Base-by-base conservation (phyloP, 2,888 invertebrate genomes). In the Liposcelis brunnea region DNA sequence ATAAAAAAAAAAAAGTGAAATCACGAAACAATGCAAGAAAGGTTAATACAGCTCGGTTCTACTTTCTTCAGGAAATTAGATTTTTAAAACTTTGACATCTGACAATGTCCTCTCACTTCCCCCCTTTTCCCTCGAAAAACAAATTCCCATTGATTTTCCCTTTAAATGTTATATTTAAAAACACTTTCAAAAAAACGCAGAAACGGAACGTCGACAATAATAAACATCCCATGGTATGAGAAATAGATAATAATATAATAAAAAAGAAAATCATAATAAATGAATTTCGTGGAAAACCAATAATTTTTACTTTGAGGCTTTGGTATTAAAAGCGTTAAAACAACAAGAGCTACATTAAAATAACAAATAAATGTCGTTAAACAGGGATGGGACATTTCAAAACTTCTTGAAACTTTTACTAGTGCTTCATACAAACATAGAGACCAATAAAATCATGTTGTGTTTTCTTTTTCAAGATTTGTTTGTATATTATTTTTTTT, bases 401-500 rank as follows among this genome's bases (percentile, higher is more conserved):
- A 11, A 18, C 40, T 40, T 40, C 40, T 40, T 40, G 40, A 40
- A 40, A 40, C 40, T 40, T 40, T 40, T 40, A 40, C 40, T 40
- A 40, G 40, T 40, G 40, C 6, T 40, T 19, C 40, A 19, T 16
- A 40, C 40, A 40, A 40, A 40, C 40, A 40, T 40, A 40, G 12
- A 19, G 40, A 14, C 21, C 40, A 16, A 40, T 40, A 40, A 40
- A 40, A 40, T 40, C 19, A 16, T 40, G 35, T 35, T 35, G 16
- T 35, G 40, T 40, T 40, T 40, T 40, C 40, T 16, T 40, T 40
- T 40, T 40, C 19, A 6, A 40, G 40, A 40, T 40, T 40, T 40
- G 40, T 40, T 40, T 40, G 40, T 40, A 40, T 40, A 40, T 40
- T 40, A 40, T 40, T 40, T 40, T 40, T 40, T 40, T 19, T 21